phyloP scores from a whole-genome alignment of 2,113 vertebrate species.

The Neodon shergylaensis region DNA sequence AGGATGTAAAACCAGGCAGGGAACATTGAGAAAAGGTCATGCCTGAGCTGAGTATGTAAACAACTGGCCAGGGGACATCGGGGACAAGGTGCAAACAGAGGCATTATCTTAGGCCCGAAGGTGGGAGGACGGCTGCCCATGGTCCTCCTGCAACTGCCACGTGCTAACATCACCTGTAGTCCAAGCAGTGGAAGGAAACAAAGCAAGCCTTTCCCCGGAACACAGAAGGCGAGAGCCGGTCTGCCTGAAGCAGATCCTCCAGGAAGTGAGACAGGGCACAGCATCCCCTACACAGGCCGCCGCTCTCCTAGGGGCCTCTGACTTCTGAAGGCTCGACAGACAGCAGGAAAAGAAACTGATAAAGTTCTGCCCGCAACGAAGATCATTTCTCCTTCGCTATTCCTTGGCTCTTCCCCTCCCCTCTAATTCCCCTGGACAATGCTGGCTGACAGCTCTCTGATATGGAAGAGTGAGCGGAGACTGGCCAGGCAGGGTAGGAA shows the following conservation, averaged over 20 bases:
- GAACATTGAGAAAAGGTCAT: constrained; percentile 6
- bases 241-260: neutral
- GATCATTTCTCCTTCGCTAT: constrained; percentile 68
- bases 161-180: neutral
- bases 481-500: constrained; percentile 43
- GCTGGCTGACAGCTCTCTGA: constrained; percentile 67
- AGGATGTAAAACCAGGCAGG: neutral
- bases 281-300: neutral
- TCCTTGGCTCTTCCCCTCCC: constrained; percentile 50
- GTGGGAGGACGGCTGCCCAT: neutral
- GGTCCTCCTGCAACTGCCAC: neutral
- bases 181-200: neutral
- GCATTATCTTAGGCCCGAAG: neutral
- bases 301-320: constrained; percentile 1
- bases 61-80: neutral
- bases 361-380: constrained; percentile 58
- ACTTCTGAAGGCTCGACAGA: constrained; percentile 27
- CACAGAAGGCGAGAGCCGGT: neutral
- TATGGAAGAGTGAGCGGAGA: constrained; percentile 50
- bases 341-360: constrained; percentile 62
- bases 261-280: neutral
- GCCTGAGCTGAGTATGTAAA: constrained; percentile 17
- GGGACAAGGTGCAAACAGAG: neutral
- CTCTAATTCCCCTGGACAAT: constrained; percentile 61
- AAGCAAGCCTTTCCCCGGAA: constrained; percentile 15